Base-by-base conservation (phyloP, 1,140 invertebrate genomes). In the Dryas iulia region DNA sequence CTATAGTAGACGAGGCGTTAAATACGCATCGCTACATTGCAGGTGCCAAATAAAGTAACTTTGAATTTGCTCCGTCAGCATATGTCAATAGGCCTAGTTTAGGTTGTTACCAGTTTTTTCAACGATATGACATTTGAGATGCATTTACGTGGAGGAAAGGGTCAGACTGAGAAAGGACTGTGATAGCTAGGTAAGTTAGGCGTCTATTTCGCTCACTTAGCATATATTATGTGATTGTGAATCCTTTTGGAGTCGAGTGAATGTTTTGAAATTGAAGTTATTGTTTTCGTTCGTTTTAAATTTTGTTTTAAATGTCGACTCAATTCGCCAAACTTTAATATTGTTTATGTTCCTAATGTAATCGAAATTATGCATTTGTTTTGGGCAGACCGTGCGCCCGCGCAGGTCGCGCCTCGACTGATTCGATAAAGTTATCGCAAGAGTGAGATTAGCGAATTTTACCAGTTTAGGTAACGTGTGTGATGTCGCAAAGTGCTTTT, bases 151-250 rank as follows among this genome's bases (percentile, higher is more conserved):
- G 83, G 66, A 73, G 85, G 85, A 87, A 91, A 86, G 87, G 87
- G 81, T 89, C 87, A 90, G 89, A 91, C 89, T 91, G 89, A 91
- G 89, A 89, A 83, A 86, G 89, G 89, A 91, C 89, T 91, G 89
- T 91, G 89, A 91, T 91, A 91, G 86, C 79, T 86, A 89, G 85
- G 69, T 91, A 89, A 83, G 84, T 87, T 88, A 90, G 83, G 81
- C 84, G 83, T 87, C 78, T 84, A 82, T 80, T 76, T 89, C 87
- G 83, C 89, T 90, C 89, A 89, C 77, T 89, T 91, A 91, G 89
- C 83, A 82, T 87, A 83, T 84, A 83, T 77, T 77, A 82, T 70
- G 74, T 79, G 79, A 77, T 80, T 73, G 80, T 75, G 75, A 67
- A 74, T 76, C 76, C 66, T 81, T 79, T 81, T 77, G 79, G 80